These are phyloP conservation scores for Nannobrachium achirus DNA, from an alignment of 2,113 vertebrate genomes.

Conservation along the genomic window DNA sequence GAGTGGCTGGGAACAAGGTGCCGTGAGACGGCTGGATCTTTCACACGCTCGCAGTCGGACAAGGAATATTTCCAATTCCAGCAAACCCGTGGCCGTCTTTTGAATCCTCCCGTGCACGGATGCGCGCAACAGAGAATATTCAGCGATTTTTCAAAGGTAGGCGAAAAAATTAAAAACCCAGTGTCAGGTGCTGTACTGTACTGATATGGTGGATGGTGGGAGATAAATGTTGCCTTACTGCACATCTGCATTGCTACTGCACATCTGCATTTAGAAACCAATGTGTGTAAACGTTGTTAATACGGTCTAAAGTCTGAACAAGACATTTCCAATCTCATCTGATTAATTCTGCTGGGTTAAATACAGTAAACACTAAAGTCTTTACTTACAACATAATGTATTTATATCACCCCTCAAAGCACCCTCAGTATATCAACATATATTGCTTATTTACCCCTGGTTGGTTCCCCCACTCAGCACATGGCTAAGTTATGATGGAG, in stretches of 20 bases:
- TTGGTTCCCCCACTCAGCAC: constrained; percentile 54
- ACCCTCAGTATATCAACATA: constrained; percentile 27
- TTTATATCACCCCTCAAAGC: constrained; percentile 35
- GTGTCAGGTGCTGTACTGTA: too few species aligned
- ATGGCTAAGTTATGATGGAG: constrained; percentile 47
- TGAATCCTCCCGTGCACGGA: too few species aligned
- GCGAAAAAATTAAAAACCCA: too few species aligned
- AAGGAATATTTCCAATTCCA: too few species aligned
- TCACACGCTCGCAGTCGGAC: too few species aligned
- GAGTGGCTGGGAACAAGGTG: too few species aligned
- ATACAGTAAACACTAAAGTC: constrained; percentile 26
- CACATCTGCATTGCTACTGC: not conserved
- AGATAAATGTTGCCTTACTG: not conserved
- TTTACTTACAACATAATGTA: constrained; percentile 40
- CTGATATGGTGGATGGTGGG: too few species aligned
- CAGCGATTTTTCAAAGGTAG: too few species aligned
- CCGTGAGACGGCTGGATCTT: too few species aligned
- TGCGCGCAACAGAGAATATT: too few species aligned
- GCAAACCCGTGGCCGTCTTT: too few species aligned
- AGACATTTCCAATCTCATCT: constrained; percentile 9
- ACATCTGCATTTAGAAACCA: not conserved
- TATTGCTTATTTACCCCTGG: constrained; percentile 41
- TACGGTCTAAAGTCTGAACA: not conserved
- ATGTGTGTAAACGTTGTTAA: not conserved
- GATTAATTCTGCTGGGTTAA: constrained; percentile 30